Evolutionary conservation across 53 echinoderm and acorn worm genomes (phyloP).

Genomic region (Echinometra lucunter): DNA sequence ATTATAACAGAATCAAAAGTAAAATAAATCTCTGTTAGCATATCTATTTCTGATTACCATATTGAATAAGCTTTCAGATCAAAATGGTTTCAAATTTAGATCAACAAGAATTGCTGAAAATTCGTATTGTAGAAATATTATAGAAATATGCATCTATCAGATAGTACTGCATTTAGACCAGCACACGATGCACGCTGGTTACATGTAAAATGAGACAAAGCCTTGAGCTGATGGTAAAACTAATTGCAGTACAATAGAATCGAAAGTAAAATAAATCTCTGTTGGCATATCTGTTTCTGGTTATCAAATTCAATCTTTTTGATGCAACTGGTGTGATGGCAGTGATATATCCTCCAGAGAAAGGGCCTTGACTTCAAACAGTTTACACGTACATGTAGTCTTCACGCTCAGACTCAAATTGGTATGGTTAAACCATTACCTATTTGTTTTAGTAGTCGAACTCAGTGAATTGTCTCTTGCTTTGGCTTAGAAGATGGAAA

Average conservation of each 20-base stretch:
- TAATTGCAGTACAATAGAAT: slow-evolving; percentile 42
- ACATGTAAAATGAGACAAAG: not conserved
- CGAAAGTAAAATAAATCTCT: slow-evolving; percentile 4
- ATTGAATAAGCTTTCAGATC: no score
- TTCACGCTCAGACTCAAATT: not conserved
- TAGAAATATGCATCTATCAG: no score
- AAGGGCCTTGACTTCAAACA: slow-evolving; percentile 1
- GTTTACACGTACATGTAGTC: not conserved
- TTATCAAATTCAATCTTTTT: not conserved
- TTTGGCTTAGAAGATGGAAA: no score
- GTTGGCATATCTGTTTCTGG: slow-evolving; percentile 45
- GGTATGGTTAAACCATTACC: no score
- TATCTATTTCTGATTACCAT: no score
- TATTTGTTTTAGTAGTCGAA: no score
- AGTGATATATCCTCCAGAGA: slow-evolving; percentile 41
- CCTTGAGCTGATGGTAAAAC: not conserved
- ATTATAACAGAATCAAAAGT: slow-evolving; percentile 37
- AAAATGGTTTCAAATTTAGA: not conserved
- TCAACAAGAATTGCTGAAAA: not conserved
- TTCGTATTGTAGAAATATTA: no score
- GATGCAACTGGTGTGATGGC: not conserved
- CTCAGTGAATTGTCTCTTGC: no score
- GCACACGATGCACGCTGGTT: not conserved
- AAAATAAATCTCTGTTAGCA: no score
- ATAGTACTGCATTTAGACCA: not conserved